Evolutionary conservation across 2,888 invertebrate species (phyloP).

Genomic region (Thecocarcelia acutangulata): DNA sequence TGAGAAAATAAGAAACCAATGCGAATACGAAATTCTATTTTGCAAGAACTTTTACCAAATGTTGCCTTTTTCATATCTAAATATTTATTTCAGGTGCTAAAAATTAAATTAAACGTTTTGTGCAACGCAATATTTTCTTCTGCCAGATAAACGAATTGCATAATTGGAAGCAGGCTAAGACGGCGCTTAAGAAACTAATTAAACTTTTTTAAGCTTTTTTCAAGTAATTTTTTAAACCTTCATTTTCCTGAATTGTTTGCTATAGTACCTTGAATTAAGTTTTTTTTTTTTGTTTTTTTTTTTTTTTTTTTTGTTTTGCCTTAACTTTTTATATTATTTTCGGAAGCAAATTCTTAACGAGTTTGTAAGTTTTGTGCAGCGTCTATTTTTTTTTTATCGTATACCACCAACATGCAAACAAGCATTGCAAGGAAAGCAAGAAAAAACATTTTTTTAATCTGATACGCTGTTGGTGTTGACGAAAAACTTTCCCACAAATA

Average conservation of each 20-base stretch:
- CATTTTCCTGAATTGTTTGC: conserved; percentile 33
- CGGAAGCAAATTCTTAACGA: conserved; percentile 61
- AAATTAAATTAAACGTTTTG: conserved; percentile 41
- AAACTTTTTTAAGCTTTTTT: conserved; percentile 64
- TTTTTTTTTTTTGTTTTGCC: conserved; percentile 29
- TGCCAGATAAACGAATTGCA: conserved; percentile 16
- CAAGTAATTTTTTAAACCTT: conserved; percentile 43
- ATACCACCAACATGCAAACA: conserved; percentile 54
- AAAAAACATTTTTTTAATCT: conserved; percentile 44
- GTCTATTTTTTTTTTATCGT: not conserved
- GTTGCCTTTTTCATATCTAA: conserved; percentile 4
- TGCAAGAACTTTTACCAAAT: not conserved
- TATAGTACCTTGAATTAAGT: conserved; percentile 29
- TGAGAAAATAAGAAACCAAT: not conserved
- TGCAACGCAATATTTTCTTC: conserved; percentile 18
- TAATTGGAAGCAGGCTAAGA: conserved; percentile 60
- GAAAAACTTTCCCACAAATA: conserved; percentile 63
- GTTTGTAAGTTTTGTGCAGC: conserved; percentile 50
- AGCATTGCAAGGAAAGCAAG: conserved; percentile 4
- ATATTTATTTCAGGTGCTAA: conserved; percentile 30
- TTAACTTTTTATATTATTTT: conserved; percentile 48
- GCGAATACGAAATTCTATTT: not conserved
- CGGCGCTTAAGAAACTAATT: conserved; percentile 70
- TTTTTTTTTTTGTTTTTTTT: too few relatives aligned
- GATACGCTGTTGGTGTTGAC: conserved; percentile 63